These are phyloP conservation scores for Oscheius myriophilus DNA, from an alignment of 2,888 invertebrate genomes.

Conservation along the genomic window DNA sequence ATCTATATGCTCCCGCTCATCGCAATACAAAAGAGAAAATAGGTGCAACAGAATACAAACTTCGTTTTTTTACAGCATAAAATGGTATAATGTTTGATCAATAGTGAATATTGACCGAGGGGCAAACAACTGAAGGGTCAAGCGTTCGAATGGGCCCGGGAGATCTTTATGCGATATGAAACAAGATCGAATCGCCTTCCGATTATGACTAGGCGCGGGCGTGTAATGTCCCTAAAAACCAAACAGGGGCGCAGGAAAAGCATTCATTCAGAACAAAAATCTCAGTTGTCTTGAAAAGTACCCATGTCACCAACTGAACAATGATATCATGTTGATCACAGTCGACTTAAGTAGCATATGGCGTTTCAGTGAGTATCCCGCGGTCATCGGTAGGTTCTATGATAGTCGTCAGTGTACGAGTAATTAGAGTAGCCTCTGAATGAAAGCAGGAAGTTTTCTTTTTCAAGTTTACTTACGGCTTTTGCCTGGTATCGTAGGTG, in stretches of 20 bases:
- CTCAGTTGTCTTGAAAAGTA: constrained; percentile 3
- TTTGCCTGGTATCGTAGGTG: constrained; percentile 60
- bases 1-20: too few species aligned
- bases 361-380: constrained; percentile 7
- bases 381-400: constrained; percentile 50
- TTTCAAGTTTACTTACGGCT: constrained; percentile 48
- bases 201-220: constrained; percentile 26
- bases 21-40: too few species aligned
- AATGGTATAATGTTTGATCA: too few species aligned
- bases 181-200: constrained; percentile 30
- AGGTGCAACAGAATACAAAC: too few species aligned
- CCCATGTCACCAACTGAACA: constrained; percentile 29
- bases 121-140: constrained; percentile 27
- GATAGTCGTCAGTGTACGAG: constrained; percentile 56
- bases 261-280: constrained; percentile 15
- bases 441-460: constrained; percentile 19
- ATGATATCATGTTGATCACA: constrained; percentile 19
- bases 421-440: constrained; percentile 53
- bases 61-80: too few species aligned
- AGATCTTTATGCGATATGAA: constrained; percentile 29
- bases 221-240: constrained; percentile 20
- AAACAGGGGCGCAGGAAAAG: background rate
- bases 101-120: background rate
- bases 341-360: constrained; percentile 29
- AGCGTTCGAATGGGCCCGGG: constrained; percentile 9